A percentile compares a stretch with the other conserved stretches of the same genome.
These are phyloP conservation scores for Leptonema lineaticorne DNA, from an alignment of 1,140 invertebrate genomes.

Conservation along the genomic window DNA sequence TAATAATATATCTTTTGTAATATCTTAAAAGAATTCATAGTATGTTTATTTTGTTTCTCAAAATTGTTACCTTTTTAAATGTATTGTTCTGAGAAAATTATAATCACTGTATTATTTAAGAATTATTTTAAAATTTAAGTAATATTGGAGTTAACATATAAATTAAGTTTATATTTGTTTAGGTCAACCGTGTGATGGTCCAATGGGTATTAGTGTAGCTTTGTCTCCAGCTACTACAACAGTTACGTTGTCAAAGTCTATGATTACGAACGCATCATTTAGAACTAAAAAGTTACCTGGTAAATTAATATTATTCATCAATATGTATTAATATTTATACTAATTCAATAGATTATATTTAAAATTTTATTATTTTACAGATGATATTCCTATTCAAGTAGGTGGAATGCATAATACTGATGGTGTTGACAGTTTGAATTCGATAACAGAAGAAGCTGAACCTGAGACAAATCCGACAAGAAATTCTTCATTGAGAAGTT, in stretches of 20 bases:
- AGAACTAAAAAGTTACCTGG: conserved; percentile 93
- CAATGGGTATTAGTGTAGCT: conserved; percentile 78
- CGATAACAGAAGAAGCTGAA: conserved; percentile 54
- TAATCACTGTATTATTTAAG: no score
- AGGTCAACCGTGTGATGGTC: conserved; percentile 74
- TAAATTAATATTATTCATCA: conserved; percentile 43
- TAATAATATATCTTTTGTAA: no score
- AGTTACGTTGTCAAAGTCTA: conserved; percentile 84
- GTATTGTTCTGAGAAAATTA: no score
- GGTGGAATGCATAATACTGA: conserved; percentile 50
- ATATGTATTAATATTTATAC: background rate
- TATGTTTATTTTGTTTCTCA: background rate
- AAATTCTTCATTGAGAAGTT: conserved; percentile 47
- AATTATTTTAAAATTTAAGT: background rate
- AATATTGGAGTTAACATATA: background rate
- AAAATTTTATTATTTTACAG: conserved; percentile 43
- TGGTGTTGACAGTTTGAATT: conserved; percentile 50
- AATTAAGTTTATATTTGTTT: background rate
- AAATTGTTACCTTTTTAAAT: background rate
- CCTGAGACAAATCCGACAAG: conserved; percentile 49
- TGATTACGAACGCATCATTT: conserved; percentile 97
- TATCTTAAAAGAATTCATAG: no score
- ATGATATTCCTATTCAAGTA: conserved; percentile 56
- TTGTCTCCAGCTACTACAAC: conserved; percentile 77
- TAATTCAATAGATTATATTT: conserved; percentile 2